phyloP scores from a whole-genome alignment of 2,888 invertebrate genomes.

The Dexiosoma caninum region DNA sequence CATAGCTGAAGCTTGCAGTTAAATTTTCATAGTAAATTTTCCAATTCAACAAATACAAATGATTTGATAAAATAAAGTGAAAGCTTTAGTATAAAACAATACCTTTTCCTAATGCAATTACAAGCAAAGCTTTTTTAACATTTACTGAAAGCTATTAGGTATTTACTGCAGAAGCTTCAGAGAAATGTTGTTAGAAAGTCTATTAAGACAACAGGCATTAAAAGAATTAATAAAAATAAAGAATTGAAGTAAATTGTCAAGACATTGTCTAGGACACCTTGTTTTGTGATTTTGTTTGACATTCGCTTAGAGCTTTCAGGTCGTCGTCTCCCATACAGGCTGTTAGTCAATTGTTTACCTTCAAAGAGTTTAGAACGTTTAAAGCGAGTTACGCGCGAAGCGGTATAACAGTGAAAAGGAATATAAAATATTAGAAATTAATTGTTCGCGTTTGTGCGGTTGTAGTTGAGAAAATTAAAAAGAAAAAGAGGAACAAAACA shows the following conservation, averaged over 20 bases:
- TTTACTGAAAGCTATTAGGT: slow-evolving; percentile 27
- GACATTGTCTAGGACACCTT: slow-evolving; percentile 44
- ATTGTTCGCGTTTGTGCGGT: neutral
- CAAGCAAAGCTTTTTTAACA: neutral
- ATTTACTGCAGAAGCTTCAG: neutral
- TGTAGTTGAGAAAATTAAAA: neutral
- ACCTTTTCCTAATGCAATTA: neutral
- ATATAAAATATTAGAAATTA: neutral
- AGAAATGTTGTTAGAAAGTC: neutral
- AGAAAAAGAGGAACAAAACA: neutral
- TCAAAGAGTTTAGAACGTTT: slow-evolving; percentile 51
- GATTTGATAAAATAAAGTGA: neutral
- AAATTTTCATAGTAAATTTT: too few relatives aligned
- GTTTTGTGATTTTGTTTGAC: slow-evolving; percentile 6
- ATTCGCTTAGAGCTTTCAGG: slow-evolving; percentile 41
- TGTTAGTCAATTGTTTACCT: slow-evolving; percentile 55
- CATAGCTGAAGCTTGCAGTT: neutral
- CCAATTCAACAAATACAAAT: neutral
- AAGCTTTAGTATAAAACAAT: neutral
- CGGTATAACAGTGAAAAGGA: neutral
- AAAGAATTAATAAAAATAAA: neutral
- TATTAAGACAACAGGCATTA: neutral
- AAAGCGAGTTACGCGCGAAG: slow-evolving; percentile 1
- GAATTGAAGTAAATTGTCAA: slow-evolving; percentile 8
- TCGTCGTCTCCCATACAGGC: slow-evolving; percentile 20